Conservation (phyloP, 92 coral and sea anemone species). For the Plumapathes pennacea region DNA sequence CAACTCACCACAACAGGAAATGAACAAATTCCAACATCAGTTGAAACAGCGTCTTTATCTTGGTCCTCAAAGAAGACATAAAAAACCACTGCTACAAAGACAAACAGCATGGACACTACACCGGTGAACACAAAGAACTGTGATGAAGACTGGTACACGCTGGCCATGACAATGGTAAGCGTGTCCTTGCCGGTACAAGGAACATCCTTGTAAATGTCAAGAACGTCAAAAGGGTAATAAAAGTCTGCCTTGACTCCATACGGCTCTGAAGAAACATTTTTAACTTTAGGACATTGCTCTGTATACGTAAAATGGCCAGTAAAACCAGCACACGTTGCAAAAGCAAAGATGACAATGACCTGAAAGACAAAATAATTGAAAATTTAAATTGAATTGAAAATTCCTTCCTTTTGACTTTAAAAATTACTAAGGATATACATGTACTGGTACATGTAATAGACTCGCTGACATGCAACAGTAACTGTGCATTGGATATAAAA, state of each 20-base stretch:
- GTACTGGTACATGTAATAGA: too few relatives aligned
- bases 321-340: conserved; percentile 89
- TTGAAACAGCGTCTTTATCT: conserved; percentile 72
- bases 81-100: conserved; percentile 55
- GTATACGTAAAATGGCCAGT: conserved; percentile 45
- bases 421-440: too few relatives aligned
- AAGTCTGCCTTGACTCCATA: conserved; percentile 45
- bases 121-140: conserved; percentile 95
- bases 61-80: conserved; percentile 80
- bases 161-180: neutral
- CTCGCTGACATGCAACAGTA: too few relatives aligned
- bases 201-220: neutral
- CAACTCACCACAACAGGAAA: conserved; percentile 86
- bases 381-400: too few relatives aligned
- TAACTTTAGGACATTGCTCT: neutral
- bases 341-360: conserved; percentile 96
- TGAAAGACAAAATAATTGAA: conserved; percentile 12
- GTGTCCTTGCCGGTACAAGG: neutral
- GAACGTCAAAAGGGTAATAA: conserved; percentile 62
- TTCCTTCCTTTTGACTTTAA: too few relatives aligned
- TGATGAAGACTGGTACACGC: conserved; percentile 72
- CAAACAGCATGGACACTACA: conserved; percentile 72
- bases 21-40: conserved; percentile 79
- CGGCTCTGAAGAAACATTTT: neutral
- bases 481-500: too few relatives aligned